A percentile compares a stretch with the other conserved stretches of the same genome.
Conservation (phyloP, 2,888 invertebrate species). For the Polydrusus tereticollis region DNA sequence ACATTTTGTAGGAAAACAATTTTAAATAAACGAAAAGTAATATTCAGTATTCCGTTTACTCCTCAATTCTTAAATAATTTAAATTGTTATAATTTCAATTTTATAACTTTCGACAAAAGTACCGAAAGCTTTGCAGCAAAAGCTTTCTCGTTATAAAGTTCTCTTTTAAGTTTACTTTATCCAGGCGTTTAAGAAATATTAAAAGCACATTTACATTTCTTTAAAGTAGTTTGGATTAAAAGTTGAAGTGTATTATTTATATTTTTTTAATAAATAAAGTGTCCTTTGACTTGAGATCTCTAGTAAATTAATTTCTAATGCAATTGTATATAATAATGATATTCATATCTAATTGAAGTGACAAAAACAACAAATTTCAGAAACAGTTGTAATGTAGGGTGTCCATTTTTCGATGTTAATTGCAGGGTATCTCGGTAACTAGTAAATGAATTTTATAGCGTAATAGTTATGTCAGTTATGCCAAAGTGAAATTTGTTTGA, state of each 20-base stretch:
- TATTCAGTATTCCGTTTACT: not conserved
- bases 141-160: not conserved
- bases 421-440: too few relatives aligned
- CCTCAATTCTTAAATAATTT: not conserved
- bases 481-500: too few relatives aligned
- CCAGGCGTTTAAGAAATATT: not conserved
- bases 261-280: too few relatives aligned
- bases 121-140: not conserved
- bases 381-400: too few relatives aligned
- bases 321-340: too few relatives aligned
- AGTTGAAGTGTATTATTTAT: not conserved
- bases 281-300: too few relatives aligned
- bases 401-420: too few relatives aligned
- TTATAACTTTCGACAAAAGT: not conserved
- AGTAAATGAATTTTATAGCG: too few relatives aligned
- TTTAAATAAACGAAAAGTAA: not conserved
- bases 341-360: too few relatives aligned
- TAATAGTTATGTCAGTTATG: too few relatives aligned
- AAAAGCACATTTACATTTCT: not conserved
- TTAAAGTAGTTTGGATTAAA: not conserved
- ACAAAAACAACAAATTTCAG: too few relatives aligned
- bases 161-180: not conserved
- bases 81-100: not conserved
- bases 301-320: not conserved
- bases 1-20: not conserved